Percentiles rank a stretch among this genome's conserved stretches.
Evolutionary conservation across 2,797 vertebrate species (phyloP).

Genomic region (Sternotherus odoratus): DNA sequence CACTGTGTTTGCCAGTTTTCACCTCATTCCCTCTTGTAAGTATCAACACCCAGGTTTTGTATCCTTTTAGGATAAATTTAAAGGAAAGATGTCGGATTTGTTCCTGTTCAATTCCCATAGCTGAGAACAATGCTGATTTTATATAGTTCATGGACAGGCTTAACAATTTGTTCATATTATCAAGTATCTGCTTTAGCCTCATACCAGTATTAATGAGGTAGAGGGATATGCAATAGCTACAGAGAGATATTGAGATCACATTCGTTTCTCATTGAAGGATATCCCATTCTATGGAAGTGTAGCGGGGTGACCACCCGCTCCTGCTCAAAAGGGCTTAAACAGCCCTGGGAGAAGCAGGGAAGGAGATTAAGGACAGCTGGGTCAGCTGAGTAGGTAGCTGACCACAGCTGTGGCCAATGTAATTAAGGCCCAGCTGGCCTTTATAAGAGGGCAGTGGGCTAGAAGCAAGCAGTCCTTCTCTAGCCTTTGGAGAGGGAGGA

Average conservation of each 20-base stretch:
- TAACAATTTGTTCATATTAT: neutral
- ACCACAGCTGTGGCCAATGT: too few species aligned
- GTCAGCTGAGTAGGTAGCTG: too few species aligned
- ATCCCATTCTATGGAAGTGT: neutral
- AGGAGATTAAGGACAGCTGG: too few species aligned
- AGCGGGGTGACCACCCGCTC: too few species aligned
- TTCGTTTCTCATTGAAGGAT: neutral
- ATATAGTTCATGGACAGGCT: rapidly evolving
- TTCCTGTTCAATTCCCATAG: rapidly evolving
- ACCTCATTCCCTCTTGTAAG: neutral
- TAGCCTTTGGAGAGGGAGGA: too few species aligned
- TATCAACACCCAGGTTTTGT: neutral
- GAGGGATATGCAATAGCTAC: neutral
- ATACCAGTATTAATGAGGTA: neutral
- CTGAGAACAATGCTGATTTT: neutral
- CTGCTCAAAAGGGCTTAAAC: too few species aligned
- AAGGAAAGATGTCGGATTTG: neutral
- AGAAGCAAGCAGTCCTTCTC: too few species aligned
- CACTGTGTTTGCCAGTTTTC: neutral
- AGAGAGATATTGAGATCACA: neutral
- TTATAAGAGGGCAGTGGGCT: too few species aligned
- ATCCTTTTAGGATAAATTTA: neutral
- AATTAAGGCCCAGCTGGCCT: too few species aligned
- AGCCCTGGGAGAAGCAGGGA: too few species aligned
- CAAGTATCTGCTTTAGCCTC: neutral